A percentile compares a stretch with the other conserved stretches of the same genome.
Evolutionary conservation across 2,888 invertebrate species (phyloP).

Genomic region (Neoscelio sp.): DNA sequence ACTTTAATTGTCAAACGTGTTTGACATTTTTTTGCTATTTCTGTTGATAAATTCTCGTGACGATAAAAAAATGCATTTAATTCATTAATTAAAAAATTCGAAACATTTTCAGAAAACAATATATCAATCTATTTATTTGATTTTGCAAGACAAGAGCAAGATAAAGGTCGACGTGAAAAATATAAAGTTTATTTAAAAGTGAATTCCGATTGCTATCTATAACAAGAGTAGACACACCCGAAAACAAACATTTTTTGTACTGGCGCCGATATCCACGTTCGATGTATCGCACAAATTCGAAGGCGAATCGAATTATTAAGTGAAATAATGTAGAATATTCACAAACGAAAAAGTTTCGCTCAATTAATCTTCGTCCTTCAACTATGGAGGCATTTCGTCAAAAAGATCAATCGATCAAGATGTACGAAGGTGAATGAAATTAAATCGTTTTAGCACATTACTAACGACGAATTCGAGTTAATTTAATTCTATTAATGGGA

Average conservation of each 20-base stretch:
- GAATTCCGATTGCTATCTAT: conserved; percentile 52
- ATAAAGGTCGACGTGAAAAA: conserved; percentile 22
- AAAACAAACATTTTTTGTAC: conserved; percentile 52
- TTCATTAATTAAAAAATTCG: conserved; percentile 7
- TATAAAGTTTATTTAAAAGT: conserved; percentile 49
- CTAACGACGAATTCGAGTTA: conserved; percentile 1
- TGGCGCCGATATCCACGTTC: conserved; percentile 34
- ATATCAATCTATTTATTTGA: conserved; percentile 39
- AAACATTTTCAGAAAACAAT: conserved; percentile 11
- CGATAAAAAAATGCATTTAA: too few relatives aligned
- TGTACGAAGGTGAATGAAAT: conserved; percentile 9
- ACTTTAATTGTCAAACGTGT: background rate
- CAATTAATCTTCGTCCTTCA: conserved; percentile 30
- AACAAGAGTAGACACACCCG: conserved; percentile 38
- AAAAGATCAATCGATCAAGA: conserved; percentile 20
- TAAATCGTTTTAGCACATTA: conserved; percentile 3
- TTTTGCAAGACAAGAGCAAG: background rate
- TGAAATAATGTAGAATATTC: conserved; percentile 19
- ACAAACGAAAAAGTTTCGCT: conserved; percentile 17
- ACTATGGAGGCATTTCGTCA: conserved; percentile 25
- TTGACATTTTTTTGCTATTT: conserved; percentile 10
- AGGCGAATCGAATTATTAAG: conserved; percentile 2
- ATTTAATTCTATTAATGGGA: background rate
- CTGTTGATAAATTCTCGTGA: too few relatives aligned
- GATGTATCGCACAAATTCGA: conserved; percentile 3